A percentile compares a stretch with the other conserved stretches of the same genome.
phyloP scores from a whole-genome alignment of 35 echinoderm and acorn worm genomes.

The Apostichopus japonicus region DNA sequence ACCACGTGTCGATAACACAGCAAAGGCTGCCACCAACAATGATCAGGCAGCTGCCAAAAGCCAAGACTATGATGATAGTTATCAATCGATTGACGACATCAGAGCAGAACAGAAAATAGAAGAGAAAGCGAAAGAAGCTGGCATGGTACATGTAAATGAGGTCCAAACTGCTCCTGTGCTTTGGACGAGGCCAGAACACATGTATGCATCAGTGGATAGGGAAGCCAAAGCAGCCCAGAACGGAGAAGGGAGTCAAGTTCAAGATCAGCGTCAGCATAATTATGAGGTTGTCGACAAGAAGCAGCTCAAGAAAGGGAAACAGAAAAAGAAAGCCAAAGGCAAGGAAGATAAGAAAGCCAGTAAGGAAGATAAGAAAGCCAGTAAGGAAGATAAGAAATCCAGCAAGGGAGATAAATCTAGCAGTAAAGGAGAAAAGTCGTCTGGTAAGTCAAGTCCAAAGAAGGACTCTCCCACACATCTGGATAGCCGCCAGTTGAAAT shows the following conservation, averaged over 20 bases:
- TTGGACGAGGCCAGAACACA: constrained; percentile 44
- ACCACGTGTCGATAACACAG: no score
- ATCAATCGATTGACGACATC: constrained; percentile 34
- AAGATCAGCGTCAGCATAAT: not conserved
- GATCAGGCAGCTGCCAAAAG: not conserved
- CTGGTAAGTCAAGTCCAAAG: constrained; percentile 2
- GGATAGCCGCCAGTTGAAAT: constrained; percentile 8
- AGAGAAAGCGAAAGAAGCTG: constrained; percentile 11
- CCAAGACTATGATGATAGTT: constrained; percentile 34
- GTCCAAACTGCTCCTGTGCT: not conserved
- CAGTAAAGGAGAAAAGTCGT: not conserved
- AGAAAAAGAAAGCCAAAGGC: constrained; percentile 24
- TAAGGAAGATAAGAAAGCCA: not conserved
- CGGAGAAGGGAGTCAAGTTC: not conserved
- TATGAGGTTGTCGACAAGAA: constrained; percentile 43
- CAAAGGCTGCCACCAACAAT: not conserved
- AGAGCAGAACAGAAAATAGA: not conserved
- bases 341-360: not conserved
- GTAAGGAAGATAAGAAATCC: not conserved
- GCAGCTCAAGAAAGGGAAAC: constrained; percentile 17
- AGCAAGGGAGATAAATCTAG: not conserved
- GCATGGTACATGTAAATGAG: constrained; percentile 34
- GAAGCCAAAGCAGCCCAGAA: not conserved
- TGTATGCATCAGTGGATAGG: constrained; percentile 26
- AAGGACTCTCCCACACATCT: constrained; percentile 36